phyloP scores from a whole-genome alignment of 2,113 vertebrate species.

The Ammodytes marinus region DNA sequence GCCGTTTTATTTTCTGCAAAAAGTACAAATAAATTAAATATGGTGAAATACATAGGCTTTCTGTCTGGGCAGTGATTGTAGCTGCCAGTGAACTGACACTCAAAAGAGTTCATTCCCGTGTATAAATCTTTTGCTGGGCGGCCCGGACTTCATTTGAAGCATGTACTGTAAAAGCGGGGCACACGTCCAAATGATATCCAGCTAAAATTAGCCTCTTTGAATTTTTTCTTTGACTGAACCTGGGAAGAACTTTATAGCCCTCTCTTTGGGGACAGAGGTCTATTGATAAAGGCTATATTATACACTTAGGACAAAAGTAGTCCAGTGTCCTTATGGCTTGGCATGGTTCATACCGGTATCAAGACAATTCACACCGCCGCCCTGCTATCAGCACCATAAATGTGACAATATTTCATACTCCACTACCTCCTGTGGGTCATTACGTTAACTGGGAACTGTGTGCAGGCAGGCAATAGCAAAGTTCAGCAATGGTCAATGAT shows the following conservation, averaged over 20 bases:
- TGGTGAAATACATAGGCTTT: background rate
- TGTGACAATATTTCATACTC: slow-evolving; percentile 49
- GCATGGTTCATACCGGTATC: slow-evolving; percentile 42
- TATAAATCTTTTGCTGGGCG: slow-evolving; percentile 46
- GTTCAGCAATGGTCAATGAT: slow-evolving; percentile 82
- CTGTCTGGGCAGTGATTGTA: slow-evolving; percentile 12
- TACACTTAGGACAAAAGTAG: slow-evolving; percentile 30
- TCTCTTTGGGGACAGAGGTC: slow-evolving; percentile 41
- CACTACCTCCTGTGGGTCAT: slow-evolving; percentile 32
- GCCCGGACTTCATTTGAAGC: slow-evolving; percentile 45
- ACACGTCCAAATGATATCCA: slow-evolving; percentile 57
- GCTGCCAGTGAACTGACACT: slow-evolving; percentile 19
- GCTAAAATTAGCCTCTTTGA: slow-evolving; percentile 65
- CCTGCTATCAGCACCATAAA: slow-evolving; percentile 68
- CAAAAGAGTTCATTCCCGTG: slow-evolving; percentile 22
- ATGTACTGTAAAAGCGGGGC: slow-evolving; percentile 60
- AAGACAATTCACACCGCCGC: slow-evolving; percentile 31
- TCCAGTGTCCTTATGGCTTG: slow-evolving; percentile 55
- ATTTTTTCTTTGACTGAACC: slow-evolving; percentile 40
- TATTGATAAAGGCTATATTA: slow-evolving; percentile 57
- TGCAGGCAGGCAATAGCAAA: slow-evolving; percentile 75
- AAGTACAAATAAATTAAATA: background rate
- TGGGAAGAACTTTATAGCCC: slow-evolving; percentile 47
- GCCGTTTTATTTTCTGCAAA: background rate
- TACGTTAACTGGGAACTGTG: slow-evolving; percentile 50